Percentiles rank a stretch among this genome's conserved stretches.
phyloP scores from a whole-genome alignment of 2,888 invertebrate species.

The Ypsolopha scabrella region DNA sequence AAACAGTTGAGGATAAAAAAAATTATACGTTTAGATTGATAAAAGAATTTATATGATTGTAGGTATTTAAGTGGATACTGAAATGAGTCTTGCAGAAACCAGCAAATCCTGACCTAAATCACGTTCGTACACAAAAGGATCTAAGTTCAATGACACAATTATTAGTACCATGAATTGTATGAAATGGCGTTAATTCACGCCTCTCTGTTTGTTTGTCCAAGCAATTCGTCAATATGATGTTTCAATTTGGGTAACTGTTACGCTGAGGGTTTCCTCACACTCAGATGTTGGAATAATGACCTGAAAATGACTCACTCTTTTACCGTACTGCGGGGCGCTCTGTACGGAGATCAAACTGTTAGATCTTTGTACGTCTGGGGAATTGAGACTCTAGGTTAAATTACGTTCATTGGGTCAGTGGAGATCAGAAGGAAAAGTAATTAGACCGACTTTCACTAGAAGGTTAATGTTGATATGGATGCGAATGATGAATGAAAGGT shows the following conservation, averaged over 20 bases:
- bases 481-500: not conserved
- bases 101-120: too few species aligned
- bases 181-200: not conserved
- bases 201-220: conserved; percentile 37
- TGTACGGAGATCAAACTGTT: conserved; percentile 28
- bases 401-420: conserved; percentile 15
- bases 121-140: too few species aligned
- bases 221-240: conserved; percentile 46
- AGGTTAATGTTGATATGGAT: not conserved
- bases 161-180: too few species aligned
- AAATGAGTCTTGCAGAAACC: too few species aligned
- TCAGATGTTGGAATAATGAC: conserved; percentile 34
- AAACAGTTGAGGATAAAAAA: too few species aligned
- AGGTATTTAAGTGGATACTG: too few species aligned
- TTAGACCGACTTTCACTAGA: conserved; percentile 1
- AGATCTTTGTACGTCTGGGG: conserved; percentile 16
- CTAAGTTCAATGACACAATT: too few species aligned
- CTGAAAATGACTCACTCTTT: conserved; percentile 55
- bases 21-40: too few species aligned
- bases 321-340: conserved; percentile 32
- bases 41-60: too few species aligned
- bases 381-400: conserved; percentile 29
- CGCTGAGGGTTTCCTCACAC: conserved; percentile 24
- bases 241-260: conserved; percentile 60
- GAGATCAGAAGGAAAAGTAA: conserved; percentile 1